Evolutionary conservation across 2,797 vertebrate species (phyloP), one percentile per base, ranked within the genome.

Genomic region (Cryptoprocta ferox): DNA sequence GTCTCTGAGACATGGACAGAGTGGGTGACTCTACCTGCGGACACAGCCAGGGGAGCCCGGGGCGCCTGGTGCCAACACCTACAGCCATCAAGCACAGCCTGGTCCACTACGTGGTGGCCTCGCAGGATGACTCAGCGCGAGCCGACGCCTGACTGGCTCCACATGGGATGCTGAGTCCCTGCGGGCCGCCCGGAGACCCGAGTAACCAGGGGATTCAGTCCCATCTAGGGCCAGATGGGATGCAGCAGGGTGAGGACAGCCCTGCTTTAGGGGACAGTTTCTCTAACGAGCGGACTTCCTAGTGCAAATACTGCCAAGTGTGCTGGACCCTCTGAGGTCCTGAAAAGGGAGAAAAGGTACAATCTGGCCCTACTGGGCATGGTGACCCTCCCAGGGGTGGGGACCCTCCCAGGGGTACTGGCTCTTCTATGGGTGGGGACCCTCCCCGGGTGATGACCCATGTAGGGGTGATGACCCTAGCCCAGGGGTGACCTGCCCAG

Each of bases 261-360:
- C 2, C 76, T 32, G 19, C 48, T n/a, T 24, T 56, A 24, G 32
- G 76, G 13, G 76, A 50, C 19, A 6, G 56, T 11, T 30, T 30
- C 80, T 24, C 28, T 6, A 61, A 6, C 6, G 4, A 35, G 56
- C 59, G 2, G 5, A 18, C 42, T 3, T n/a, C 42, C 24, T 42
- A 0, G 63, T 0, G 19, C 10, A 26, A 15, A 35, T 7, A 8
- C 26, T 0, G 1, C 15, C 11, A 13, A 7, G 13, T 2, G 26
- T 35, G 32, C 42, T 15, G 2, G 4, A 19, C 39, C 6, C 12
- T 24, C n/a, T 28, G 39, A 10, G 39, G 81, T 12, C 35, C 24
- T 2, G 24, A 59, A 15, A 56, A 24, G 50, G 53, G 37, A 10
- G 79, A 50, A 13, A 50, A 13, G 1, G 11, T 70, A 35, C 4